Conservation (phyloP, 2,888 invertebrate genomes). For the Rhopalosiphum nymphaeae region DNA sequence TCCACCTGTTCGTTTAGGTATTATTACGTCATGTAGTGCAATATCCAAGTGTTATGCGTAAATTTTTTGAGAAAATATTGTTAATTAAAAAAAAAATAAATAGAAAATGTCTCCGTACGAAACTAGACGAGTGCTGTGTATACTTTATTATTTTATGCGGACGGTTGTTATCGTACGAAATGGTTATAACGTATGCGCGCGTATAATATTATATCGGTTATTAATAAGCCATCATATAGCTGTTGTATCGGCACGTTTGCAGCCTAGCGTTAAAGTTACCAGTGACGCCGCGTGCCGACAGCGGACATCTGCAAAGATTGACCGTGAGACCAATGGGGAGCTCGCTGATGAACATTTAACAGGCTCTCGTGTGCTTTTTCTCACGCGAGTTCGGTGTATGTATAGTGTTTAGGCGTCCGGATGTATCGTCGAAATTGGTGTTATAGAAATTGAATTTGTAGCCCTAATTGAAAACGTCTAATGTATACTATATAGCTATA, state of each 20-base stretch:
- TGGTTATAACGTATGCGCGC: not conserved
- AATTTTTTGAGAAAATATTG: not conserved
- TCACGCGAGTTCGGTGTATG: slow-evolving; percentile 2
- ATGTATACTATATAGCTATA: not conserved
- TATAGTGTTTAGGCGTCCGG: not conserved
- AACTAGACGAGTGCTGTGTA: not conserved
- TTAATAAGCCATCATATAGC: slow-evolving; percentile 36
- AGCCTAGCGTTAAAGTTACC: slow-evolving; percentile 56
- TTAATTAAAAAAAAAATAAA: not conserved
- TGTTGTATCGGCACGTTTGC: slow-evolving; percentile 57
- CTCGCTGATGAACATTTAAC: slow-evolving; percentile 55
- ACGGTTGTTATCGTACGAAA: not conserved
- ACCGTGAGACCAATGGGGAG: slow-evolving; percentile 7
- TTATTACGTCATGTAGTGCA: too few species aligned
- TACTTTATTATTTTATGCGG: not conserved
- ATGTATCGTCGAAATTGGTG: not conserved
- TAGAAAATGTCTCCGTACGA: not conserved
- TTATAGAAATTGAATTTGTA: not conserved
- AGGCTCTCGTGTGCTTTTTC: slow-evolving; percentile 35
- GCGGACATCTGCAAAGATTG: not conserved
- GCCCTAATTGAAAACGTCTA: not conserved
- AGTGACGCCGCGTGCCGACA: not conserved
- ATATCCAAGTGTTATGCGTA: not conserved
- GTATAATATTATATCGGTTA: not conserved
- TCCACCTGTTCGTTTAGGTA: not conserved